Base-by-base conservation (phyloP, 2,113 vertebrate genomes). In the Notothenia coriiceps region DNA sequence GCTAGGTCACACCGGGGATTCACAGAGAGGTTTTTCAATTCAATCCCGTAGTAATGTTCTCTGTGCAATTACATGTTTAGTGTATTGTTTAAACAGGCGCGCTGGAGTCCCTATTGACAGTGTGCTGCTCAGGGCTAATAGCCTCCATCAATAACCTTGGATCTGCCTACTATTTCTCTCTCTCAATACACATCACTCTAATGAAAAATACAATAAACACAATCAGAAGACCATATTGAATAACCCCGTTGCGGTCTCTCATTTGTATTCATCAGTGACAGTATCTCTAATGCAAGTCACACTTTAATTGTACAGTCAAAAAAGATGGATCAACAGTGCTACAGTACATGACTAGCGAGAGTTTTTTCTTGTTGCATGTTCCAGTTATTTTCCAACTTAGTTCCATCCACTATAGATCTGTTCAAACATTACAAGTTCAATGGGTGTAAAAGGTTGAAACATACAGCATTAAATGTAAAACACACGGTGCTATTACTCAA, bases 141-240 rank as follows among this genome's bases (percentile, higher is more conserved):
- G 91, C 91, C 71, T 85, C 77, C 89, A 94, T 95, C 93, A 94
- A 95, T 95, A 95, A 94, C 92, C 88, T 91, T 91, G 80, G 71
- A 86, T 91, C 83, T 87, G 81, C 51, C 84, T 79, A 82, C 82
- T 83, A 71, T 89, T 86, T 79, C 69, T 71, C 84, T 79, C 88
- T 91, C 85, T 90, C 86, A 83, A 82, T 88, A 78, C 86, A 88
- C 88, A 88, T 92, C 89, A 76, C 78, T 86, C 88, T 93, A 89
- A 94, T 94, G 92, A 93, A 92, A 91, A 93, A 93, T 94, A 93
- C 93, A 86, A 93, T 93, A 91, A 90, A 91, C 85, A 92, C 91
- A 92, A 90, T 92, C 86, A 88, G 85, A 88, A 79, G 69, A 61
- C 61, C 74, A 71, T 89, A 90, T 91, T 88, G 91, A 91, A 91